phyloP scores from a whole-genome alignment of 2,113 vertebrate genomes.

The Dascyllus trimaculatus region DNA sequence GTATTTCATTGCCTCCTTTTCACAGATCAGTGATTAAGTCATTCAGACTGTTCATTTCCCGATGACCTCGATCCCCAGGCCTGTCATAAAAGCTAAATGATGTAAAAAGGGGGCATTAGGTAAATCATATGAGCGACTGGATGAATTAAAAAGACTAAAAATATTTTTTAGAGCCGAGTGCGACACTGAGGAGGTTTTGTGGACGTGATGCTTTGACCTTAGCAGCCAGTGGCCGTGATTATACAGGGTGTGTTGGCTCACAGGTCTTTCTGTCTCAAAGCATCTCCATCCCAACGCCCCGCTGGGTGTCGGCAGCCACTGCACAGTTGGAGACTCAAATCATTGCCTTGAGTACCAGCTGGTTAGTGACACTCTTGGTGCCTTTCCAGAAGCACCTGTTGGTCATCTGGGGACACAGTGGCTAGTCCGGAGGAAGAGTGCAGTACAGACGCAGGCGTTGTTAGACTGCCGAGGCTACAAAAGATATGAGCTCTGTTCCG shows the following conservation, averaged over 20 bases:
- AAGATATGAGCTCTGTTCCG: slow-evolving; percentile 7
- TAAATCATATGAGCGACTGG: slow-evolving; percentile 6
- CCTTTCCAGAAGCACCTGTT: slow-evolving; percentile 27
- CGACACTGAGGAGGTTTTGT: background rate
- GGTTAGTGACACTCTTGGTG: slow-evolving; percentile 12
- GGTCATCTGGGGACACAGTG: slow-evolving; percentile 15
- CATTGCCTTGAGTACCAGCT: slow-evolving; percentile 7
- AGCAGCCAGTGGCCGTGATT: background rate
- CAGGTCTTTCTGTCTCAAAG: slow-evolving; percentile 2
- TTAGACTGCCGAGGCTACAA: slow-evolving; percentile 16
- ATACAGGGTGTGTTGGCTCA: slow-evolving; percentile 8
- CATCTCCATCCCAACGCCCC: background rate
- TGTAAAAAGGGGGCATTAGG: slow-evolving; percentile 28
- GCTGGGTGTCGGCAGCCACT: slow-evolving; percentile 8
- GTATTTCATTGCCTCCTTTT: slow-evolving; percentile 43
- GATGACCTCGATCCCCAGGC: slow-evolving; percentile 40
- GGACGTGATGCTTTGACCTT: slow-evolving; percentile 1
- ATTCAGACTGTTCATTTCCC: slow-evolving; percentile 30
- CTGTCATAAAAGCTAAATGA: slow-evolving; percentile 41
- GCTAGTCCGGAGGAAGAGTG: background rate
- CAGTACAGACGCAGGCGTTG: background rate
- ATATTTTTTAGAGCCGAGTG: background rate
- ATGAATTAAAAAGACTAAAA: slow-evolving; percentile 31
- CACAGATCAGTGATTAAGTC: slow-evolving; percentile 44
- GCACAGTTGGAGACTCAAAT: background rate